Percentiles rank a stretch among this genome's conserved stretches.
phyloP scores from a whole-genome alignment of 2,113 vertebrate species.

The Rhinolophus sinicus region DNA sequence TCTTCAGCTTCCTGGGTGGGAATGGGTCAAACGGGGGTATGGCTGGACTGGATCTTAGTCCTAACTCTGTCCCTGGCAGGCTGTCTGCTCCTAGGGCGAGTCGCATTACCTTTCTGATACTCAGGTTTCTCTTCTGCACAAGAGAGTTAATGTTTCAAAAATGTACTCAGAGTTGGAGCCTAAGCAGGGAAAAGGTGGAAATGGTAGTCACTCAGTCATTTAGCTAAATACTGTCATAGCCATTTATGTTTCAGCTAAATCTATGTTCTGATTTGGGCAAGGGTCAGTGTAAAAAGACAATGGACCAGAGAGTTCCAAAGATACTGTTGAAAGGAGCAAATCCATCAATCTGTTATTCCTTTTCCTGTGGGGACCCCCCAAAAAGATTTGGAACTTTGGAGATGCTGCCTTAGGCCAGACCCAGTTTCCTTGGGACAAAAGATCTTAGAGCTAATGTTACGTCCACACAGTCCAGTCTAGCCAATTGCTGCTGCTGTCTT shows the following conservation, averaged over 20 bases:
- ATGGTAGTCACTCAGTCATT: neutral
- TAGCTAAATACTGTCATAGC: neutral
- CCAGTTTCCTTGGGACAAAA: neutral
- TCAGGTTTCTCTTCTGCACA: neutral
- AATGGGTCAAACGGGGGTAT: neutral
- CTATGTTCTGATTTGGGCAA: neutral
- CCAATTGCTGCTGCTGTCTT: neutral
- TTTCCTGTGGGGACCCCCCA: neutral
- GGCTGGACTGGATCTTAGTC: neutral
- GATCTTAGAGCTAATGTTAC: neutral
- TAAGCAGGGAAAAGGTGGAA: neutral
- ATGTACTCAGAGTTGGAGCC: neutral
- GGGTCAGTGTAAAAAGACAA: neutral
- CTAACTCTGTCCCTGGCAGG: neutral
- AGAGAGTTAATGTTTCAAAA: neutral
- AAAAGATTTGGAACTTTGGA: too few species aligned
- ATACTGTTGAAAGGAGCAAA: neutral
- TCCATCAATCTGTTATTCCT: neutral
- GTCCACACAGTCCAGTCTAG: neutral
- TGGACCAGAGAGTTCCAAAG: neutral
- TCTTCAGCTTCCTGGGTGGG: slow-evolving; percentile 21
- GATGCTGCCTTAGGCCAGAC: neutral
- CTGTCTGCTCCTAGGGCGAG: neutral
- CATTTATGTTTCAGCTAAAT: neutral
- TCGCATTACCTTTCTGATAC: neutral